Evolutionary conservation across 92 coral and sea anemone genomes (phyloP).

Genomic region (Porites evermanni): DNA sequence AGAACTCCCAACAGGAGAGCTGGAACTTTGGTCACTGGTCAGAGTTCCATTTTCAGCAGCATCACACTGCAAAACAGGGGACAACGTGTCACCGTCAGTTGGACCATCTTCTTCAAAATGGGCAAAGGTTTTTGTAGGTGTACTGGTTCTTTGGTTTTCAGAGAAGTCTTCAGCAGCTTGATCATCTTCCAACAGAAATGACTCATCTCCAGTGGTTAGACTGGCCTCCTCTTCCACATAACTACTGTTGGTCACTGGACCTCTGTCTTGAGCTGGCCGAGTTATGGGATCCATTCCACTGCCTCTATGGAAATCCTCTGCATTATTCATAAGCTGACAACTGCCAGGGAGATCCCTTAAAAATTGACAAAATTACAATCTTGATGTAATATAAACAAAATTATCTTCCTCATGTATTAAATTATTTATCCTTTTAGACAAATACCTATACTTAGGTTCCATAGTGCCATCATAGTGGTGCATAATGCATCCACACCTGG

Average conservation of each 20-base stretch:
- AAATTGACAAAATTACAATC: neutral
- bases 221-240: neutral
- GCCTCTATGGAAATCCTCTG: neutral
- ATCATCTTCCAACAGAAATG: slow-evolving; percentile 24
- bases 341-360: neutral
- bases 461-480: too few species aligned
- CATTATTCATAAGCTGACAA: neutral
- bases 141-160: slow-evolving; percentile 39
- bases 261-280: neutral
- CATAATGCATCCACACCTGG: too few species aligned
- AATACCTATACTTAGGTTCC: too few species aligned
- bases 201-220: slow-evolving; percentile 7
- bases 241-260: neutral
- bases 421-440: too few species aligned
- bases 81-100: neutral
- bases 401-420: too few species aligned
- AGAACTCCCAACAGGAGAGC: neutral
- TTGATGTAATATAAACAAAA: neutral
- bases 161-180: neutral
- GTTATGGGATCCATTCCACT: neutral
- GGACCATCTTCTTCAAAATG: neutral
- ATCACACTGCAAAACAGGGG: slow-evolving; percentile 17
- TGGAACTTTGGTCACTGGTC: neutral
- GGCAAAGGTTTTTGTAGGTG: neutral
- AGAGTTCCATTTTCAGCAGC: neutral